These are phyloP conservation scores for Oncorhynchus masou DNA, from an alignment of 2,113 vertebrate genomes.

Conservation along the genomic window DNA sequence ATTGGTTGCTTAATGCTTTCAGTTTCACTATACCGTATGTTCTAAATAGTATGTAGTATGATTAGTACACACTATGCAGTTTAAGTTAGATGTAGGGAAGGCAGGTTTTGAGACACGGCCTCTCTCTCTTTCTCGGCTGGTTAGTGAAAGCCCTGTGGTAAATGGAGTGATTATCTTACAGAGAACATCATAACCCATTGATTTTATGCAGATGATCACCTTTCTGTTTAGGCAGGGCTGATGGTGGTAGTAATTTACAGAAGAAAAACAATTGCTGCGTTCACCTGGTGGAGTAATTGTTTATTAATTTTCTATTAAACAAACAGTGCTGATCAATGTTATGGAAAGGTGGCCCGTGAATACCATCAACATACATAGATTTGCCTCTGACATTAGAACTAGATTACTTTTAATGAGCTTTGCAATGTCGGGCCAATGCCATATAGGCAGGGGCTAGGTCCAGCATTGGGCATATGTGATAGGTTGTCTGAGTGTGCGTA, in stretches of 20 bases:
- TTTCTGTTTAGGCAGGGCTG: conserved; percentile 93
- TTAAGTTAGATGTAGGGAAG: too few relatives aligned
- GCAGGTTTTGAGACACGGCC: too few relatives aligned
- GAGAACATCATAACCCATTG: conserved; percentile 90
- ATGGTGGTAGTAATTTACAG: conserved; percentile 91
- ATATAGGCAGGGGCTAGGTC: conserved; percentile 64
- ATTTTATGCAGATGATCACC: conserved; percentile 99
- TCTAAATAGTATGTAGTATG: too few relatives aligned
- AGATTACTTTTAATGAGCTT: conserved; percentile 91
- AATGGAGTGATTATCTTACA: conserved; percentile 82
- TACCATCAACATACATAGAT: conserved; percentile 97
- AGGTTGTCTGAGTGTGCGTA: not conserved
- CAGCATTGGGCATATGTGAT: conserved; percentile 26
- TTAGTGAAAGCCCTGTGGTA: conserved; percentile 52
- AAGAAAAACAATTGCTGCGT: conserved; percentile 98
- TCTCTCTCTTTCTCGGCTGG: conserved; percentile 14
- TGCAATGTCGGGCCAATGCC: conserved; percentile 95
- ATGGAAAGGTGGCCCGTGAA: conserved; percentile 90
- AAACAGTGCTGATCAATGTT: conserved; percentile 98
- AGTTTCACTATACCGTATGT: too few relatives aligned
- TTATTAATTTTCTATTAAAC: conserved; percentile 99
- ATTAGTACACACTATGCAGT: too few relatives aligned
- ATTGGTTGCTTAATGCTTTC: too few relatives aligned
- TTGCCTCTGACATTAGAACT: conserved; percentile 85
- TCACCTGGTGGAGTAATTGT: conserved; percentile 95